phyloP scores from a whole-genome alignment of 2,797 vertebrate genomes.

The Cynopterus sphinx region DNA sequence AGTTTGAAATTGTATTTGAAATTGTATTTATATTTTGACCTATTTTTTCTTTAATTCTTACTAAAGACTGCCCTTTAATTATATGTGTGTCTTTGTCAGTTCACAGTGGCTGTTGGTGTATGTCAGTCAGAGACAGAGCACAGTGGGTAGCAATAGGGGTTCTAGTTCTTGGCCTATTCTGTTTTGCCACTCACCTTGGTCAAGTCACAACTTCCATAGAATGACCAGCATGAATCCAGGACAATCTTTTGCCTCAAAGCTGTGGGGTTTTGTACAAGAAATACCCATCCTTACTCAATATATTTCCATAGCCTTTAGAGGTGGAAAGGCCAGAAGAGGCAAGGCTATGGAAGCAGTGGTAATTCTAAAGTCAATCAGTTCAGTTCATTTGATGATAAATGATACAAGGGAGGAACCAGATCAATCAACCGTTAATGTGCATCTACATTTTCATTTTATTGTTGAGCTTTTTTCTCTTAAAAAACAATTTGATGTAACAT shows the following conservation, averaged over 20 bases:
- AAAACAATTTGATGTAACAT: background rate
- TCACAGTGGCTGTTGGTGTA: background rate
- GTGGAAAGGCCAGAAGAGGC: background rate
- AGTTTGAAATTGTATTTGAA: background rate
- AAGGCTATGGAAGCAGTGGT: background rate
- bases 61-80: background rate
- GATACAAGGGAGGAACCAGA: background rate
- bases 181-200: background rate
- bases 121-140: background rate
- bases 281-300: background rate
- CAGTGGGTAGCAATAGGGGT: background rate
- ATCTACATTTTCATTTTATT: background rate
- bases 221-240: background rate
- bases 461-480: background rate
- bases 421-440: background rate
- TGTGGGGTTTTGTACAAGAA: background rate
- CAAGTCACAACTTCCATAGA: background rate
- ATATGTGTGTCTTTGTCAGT: background rate
- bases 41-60: background rate
- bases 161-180: background rate
- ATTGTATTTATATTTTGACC: background rate
- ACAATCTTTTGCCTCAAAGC: background rate
- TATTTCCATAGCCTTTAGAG: background rate
- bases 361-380: background rate
- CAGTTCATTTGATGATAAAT: background rate